phyloP scores from a whole-genome alignment of 2,797 vertebrate species.

The Danio kyathit region DNA sequence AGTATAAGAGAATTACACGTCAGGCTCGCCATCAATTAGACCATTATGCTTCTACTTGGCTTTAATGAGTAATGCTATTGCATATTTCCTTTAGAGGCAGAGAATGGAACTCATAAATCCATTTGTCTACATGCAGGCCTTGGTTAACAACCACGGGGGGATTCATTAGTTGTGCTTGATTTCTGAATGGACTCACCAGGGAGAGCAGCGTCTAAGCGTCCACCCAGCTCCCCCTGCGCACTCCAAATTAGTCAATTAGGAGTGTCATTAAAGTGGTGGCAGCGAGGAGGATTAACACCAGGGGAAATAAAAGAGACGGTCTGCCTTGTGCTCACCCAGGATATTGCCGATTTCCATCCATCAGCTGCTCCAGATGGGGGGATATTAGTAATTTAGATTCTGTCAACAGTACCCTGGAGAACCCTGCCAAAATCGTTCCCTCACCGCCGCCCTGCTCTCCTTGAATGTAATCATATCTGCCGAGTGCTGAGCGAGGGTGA shows the following conservation, averaged over 20 bases:
- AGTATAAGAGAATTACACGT: conserved; percentile 27
- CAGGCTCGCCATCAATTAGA: conserved; percentile 44
- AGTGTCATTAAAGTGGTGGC: conserved; percentile 63
- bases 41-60: conserved; percentile 39
- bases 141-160: conserved; percentile 55
- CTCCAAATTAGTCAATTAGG: conserved; percentile 68
- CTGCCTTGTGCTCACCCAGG: conserved; percentile 60
- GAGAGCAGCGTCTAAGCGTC: conserved; percentile 54
- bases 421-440: conserved; percentile 64
- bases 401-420: conserved; percentile 65
- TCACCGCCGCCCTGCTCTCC: conserved; percentile 56
- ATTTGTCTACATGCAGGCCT: conserved; percentile 53
- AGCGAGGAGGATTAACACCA: conserved; percentile 62
- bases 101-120: conserved; percentile 52
- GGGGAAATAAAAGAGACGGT: conserved; percentile 67
- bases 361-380: conserved; percentile 65
- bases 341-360: conserved; percentile 65
- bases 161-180: conserved; percentile 63
- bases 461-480: conserved; percentile 62
- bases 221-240: conserved; percentile 55
- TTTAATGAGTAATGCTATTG: conserved; percentile 46
- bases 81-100: conserved; percentile 36
- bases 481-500: conserved; percentile 50
- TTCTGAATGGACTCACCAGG: conserved; percentile 55
- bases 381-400: conserved; percentile 68